Evolutionary conservation across 2,888 invertebrate species (phyloP).

Genomic region (Romanomermis culicivorax): DNA sequence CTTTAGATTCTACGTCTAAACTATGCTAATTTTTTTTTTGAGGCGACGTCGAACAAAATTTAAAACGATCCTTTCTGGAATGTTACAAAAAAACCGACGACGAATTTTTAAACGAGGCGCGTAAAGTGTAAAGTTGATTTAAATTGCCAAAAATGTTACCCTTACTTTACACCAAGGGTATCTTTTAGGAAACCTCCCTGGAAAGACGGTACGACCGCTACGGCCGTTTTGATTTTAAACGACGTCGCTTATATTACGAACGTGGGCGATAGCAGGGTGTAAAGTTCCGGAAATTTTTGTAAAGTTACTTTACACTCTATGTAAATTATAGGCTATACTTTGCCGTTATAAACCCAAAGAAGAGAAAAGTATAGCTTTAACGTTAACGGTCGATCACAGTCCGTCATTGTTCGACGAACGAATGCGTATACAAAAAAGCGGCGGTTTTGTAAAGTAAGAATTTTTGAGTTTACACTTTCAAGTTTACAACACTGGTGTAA

Average conservation of each 20-base stretch:
- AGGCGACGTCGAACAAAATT: constrained; percentile 27
- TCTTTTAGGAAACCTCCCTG: constrained; percentile 34
- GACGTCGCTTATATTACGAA: constrained; percentile 35
- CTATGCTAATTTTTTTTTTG: not conserved
- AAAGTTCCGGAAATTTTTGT: not conserved
- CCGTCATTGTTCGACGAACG: constrained; percentile 35
- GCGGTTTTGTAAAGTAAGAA: constrained; percentile 33
- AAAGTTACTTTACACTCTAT: not conserved
- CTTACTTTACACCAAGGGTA: too few relatives aligned
- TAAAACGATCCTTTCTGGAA: constrained; percentile 32
- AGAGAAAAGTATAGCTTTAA: constrained; percentile 26
- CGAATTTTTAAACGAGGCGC: constrained; percentile 33
- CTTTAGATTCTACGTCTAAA: not conserved
- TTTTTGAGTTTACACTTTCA: not conserved
- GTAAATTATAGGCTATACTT: constrained; percentile 29
- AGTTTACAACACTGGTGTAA: not conserved
- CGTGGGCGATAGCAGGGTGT: constrained; percentile 37
- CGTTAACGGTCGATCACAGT: constrained; percentile 34
- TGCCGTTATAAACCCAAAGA: constrained; percentile 27
- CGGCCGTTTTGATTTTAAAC: constrained; percentile 33
- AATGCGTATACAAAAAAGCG: constrained; percentile 35
- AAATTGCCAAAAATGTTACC: too few relatives aligned
- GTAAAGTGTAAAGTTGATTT: constrained; percentile 32
- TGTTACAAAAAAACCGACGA: constrained; percentile 35
- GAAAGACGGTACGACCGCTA: constrained; percentile 37